These are phyloP conservation scores for Clitarchus hookeri DNA, from an alignment of 2,888 invertebrate genomes.

Conservation along the genomic window DNA sequence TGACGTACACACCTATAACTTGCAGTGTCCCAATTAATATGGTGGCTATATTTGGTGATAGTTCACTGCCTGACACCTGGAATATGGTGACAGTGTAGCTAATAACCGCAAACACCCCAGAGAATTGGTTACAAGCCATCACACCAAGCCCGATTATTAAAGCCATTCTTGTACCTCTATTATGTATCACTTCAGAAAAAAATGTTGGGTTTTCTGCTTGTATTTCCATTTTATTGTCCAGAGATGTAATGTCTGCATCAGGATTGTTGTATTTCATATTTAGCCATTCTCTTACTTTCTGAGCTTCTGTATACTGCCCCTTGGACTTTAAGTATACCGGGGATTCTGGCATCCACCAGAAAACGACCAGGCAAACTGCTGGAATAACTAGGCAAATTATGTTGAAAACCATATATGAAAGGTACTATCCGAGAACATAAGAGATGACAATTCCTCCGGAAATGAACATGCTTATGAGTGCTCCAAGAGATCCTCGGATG, in stretches of 20 bases:
- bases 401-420: conserved; percentile 59
- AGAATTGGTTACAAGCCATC: conserved; percentile 54
- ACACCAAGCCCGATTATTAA: conserved; percentile 52
- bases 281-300: conserved; percentile 48
- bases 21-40: conserved; percentile 56
- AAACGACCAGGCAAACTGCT: conserved; percentile 55
- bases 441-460: conserved; percentile 58
- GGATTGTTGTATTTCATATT: conserved; percentile 45
- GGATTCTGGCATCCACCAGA: conserved; percentile 63
- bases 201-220: conserved; percentile 39
- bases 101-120: conserved; percentile 56
- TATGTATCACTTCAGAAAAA: conserved; percentile 51
- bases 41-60: conserved; percentile 50
- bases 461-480: conserved; percentile 60
- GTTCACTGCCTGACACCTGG: conserved; percentile 47
- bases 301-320: conserved; percentile 56
- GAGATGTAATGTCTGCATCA: conserved; percentile 26
- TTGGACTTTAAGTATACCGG: conserved; percentile 59
- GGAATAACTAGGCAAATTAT: conserved; percentile 59
- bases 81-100: conserved; percentile 51
- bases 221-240: conserved; percentile 48
- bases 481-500: conserved; percentile 62
- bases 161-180: conserved; percentile 52
- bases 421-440: conserved; percentile 58
- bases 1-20: conserved; percentile 47